Evolutionary conservation across 2,797 vertebrate genomes (phyloP).

Genomic region (Scyliorhinus canicula): DNA sequence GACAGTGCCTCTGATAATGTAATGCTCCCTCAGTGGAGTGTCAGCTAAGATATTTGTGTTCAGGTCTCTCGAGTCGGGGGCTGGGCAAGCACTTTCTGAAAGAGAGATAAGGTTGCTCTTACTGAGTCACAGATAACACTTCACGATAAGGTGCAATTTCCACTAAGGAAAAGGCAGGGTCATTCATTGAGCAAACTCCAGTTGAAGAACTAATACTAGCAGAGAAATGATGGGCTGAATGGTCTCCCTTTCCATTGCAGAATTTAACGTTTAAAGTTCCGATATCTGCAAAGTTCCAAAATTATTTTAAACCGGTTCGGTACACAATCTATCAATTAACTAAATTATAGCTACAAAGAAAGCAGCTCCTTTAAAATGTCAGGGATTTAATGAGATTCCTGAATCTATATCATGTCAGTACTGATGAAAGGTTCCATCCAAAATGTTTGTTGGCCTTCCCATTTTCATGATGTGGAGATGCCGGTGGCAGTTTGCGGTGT

Average conservation of each 20-base stretch:
- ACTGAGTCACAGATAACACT: not conserved
- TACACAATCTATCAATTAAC: not conserved
- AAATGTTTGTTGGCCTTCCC: no score
- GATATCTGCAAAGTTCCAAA: not conserved
- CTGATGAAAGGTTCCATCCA: no score
- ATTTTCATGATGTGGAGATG: no score
- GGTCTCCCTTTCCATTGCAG: not conserved
- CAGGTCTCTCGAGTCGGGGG: not conserved
- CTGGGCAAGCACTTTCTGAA: not conserved
- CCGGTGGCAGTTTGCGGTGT: no score
- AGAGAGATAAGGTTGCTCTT: not conserved
- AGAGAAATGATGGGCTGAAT: not conserved
- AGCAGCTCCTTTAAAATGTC: not conserved
- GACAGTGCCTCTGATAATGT: not conserved
- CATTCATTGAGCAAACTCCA: not conserved
- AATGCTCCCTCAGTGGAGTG: not conserved
- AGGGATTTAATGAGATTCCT: not conserved
- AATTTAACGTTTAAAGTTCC: not conserved
- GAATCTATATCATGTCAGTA: no score
- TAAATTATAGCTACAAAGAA: not conserved
- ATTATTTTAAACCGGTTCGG: not conserved
- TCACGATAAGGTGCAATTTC: not conserved
- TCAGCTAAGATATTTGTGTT: not conserved
- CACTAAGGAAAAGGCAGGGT: not conserved
- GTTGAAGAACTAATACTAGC: not conserved